Conservation (phyloP, 2,113 vertebrate species). For the Ameiurus melas region DNA sequence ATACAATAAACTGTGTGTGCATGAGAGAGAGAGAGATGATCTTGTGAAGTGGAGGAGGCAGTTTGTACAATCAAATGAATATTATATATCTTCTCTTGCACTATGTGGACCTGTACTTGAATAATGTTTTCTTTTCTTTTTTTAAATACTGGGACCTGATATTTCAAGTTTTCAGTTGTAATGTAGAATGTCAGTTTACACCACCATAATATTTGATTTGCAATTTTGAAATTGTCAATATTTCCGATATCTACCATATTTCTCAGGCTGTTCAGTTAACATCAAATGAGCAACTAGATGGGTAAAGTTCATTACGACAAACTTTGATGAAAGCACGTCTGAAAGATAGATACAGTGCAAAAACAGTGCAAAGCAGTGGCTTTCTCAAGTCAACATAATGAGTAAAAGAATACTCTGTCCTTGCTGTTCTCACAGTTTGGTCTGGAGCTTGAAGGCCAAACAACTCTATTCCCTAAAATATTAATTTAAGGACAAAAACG, state of each 20-base stretch:
- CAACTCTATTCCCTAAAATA: background rate
- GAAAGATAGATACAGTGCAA: no score
- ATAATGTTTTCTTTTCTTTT: conserved; percentile 31
- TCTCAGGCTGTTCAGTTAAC: background rate
- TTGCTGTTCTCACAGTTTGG: background rate
- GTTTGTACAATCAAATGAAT: conserved; percentile 34
- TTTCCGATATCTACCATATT: background rate
- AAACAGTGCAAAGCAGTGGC: no score
- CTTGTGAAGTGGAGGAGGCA: background rate
- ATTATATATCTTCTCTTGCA: conserved; percentile 1
- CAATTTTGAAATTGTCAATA: background rate
- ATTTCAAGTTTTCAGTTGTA: conserved; percentile 1
- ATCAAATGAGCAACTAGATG: background rate
- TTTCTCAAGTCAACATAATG: no score
- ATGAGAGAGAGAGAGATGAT: conserved; percentile 13
- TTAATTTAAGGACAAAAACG: background rate
- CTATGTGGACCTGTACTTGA: conserved; percentile 5
- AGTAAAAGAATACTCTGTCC: background rate
- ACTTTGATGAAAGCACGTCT: no score
- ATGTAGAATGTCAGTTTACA: background rate
- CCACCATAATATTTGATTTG: background rate
- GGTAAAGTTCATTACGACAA: no score
- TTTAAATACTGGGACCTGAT: conserved; percentile 11
- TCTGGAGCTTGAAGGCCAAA: conserved; percentile 6
- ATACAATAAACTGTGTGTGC: conserved; percentile 39